phyloP scores from a whole-genome alignment of 2,888 invertebrate genomes.

The Allacma fusca region DNA sequence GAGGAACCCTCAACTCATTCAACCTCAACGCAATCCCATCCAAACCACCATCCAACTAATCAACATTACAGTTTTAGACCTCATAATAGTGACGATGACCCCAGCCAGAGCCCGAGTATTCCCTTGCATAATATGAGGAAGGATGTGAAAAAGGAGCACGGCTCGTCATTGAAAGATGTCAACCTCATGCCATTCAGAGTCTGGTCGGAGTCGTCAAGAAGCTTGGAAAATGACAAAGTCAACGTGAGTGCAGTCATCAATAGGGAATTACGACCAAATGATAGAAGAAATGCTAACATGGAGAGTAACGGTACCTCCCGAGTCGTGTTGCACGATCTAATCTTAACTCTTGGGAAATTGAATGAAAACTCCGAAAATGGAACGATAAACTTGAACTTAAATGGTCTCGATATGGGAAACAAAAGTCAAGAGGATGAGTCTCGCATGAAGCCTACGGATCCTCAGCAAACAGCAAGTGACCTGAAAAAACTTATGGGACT shows the following conservation, averaged over 20 bases:
- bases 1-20: neutral
- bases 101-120: neutral
- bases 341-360: constrained; percentile 54
- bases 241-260: constrained; percentile 6
- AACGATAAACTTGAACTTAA: constrained; percentile 1
- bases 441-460: constrained; percentile 58
- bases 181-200: constrained; percentile 52
- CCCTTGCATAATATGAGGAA: constrained; percentile 5
- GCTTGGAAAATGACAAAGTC: constrained; percentile 29
- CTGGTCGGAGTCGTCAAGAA: constrained; percentile 57
- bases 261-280: neutral
- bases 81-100: constrained; percentile 31
- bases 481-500: constrained; percentile 60
- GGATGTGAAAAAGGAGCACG: neutral
- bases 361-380: constrained; percentile 42
- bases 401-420: neutral
- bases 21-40: constrained; percentile 16
- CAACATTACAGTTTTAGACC: constrained; percentile 13
- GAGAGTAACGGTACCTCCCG: constrained; percentile 34
- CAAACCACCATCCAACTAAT: neutral
- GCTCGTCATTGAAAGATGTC: constrained; percentile 4
- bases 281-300: constrained; percentile 16
- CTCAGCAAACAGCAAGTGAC: constrained; percentile 60
- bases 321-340: constrained; percentile 59
- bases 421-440: constrained; percentile 27